Percentiles rank a stretch among this genome's conserved stretches.
phyloP scores from a whole-genome alignment of 1,140 invertebrate genomes.

The Papilio machaon region DNA sequence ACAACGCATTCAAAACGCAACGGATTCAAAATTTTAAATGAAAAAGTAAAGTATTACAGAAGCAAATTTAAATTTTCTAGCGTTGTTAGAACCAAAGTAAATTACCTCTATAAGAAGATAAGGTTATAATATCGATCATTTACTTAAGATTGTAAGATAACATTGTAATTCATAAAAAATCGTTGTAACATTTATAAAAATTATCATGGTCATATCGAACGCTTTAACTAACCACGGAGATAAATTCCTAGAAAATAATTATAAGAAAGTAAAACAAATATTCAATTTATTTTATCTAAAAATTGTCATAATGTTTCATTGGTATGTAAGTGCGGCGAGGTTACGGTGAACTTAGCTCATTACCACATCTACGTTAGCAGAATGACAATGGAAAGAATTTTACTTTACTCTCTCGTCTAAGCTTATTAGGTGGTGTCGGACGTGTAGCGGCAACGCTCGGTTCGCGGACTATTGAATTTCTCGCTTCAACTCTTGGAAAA shows the following conservation, averaged over 20 bases:
- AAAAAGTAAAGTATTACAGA: too few relatives aligned
- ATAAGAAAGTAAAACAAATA: not conserved
- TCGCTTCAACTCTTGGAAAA: constrained; percentile 43
- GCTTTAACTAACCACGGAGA: too few relatives aligned
- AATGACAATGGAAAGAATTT: constrained; percentile 79
- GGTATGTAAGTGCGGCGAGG: constrained; percentile 78
- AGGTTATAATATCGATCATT: too few relatives aligned
- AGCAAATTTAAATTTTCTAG: too few relatives aligned
- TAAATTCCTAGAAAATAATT: not conserved
- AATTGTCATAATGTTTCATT: constrained; percentile 58
- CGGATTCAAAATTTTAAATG: too few relatives aligned
- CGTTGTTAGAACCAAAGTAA: too few relatives aligned
- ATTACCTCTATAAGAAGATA: too few relatives aligned
- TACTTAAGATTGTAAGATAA: too few relatives aligned
- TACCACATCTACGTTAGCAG: constrained; percentile 67
- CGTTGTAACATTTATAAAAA: too few relatives aligned
- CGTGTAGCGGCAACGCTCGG: constrained; percentile 54
- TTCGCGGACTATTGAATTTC: constrained; percentile 59
- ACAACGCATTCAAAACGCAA: too few relatives aligned
- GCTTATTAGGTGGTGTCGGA: constrained; percentile 68
- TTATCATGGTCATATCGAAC: too few relatives aligned
- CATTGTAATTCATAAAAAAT: too few relatives aligned
- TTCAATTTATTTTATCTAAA: not conserved
- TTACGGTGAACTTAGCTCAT: constrained; percentile 80
- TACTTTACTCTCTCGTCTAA: constrained; percentile 71